phyloP scores from a whole-genome alignment of 2,113 vertebrate genomes.

The Gallinago jamesoni region DNA sequence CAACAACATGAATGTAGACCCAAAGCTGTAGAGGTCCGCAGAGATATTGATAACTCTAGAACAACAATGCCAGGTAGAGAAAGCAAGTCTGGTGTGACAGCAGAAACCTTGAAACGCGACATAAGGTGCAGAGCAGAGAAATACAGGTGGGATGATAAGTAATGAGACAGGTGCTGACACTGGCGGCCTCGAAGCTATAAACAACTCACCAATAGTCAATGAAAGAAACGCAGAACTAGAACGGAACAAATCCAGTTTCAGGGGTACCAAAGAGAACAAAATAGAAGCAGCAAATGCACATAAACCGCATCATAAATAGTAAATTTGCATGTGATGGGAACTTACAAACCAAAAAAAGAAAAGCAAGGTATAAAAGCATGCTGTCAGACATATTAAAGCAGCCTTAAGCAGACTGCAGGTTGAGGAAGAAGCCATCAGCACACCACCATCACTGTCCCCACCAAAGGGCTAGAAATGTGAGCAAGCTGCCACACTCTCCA shows the following conservation, averaged over 20 bases:
- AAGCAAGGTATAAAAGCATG: neutral
- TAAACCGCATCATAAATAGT: neutral
- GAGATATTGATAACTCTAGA: neutral
- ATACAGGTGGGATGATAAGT: neutral
- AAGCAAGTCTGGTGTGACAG: neutral
- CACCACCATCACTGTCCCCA: neutral
- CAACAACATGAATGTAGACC: neutral
- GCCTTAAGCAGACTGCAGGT: neutral
- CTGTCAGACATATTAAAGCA: neutral
- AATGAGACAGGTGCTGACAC: neutral
- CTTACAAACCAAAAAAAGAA: neutral
- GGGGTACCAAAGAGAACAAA: neutral
- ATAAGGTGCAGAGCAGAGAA: neutral
- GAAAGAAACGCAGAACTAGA: neutral
- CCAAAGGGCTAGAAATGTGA: neutral
- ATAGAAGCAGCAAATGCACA: neutral
- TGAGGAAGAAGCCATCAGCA: neutral
- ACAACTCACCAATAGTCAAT: neutral
- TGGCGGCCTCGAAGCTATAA: neutral
- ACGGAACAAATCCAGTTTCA: neutral
- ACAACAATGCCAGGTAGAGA: neutral
- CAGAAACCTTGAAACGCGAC: neutral
- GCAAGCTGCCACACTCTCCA: neutral
- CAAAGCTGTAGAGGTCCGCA: neutral
- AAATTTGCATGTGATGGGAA: rapidly evolving